Evolutionary conservation across 2,888 invertebrate genomes (phyloP), one percentile per base, ranked within the genome.

Genomic region (Cheilosia urbana): DNA sequence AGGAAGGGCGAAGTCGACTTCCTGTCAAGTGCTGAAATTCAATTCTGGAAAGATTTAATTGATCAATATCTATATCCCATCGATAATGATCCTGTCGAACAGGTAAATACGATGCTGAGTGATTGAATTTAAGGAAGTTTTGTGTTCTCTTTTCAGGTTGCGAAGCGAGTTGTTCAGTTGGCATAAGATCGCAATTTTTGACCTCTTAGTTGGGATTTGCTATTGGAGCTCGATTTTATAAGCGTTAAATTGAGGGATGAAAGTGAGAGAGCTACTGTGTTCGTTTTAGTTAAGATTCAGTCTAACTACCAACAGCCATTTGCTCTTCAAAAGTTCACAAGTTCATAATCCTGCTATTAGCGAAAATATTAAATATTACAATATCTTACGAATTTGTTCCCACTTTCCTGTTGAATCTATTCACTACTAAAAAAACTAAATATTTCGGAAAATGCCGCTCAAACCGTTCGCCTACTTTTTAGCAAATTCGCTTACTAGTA

Each of bases 1-100:
- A 95, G 96, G 89, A 96, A 97, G 91, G 98, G 98, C 60, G 97
- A 97, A 92, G 96, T 98, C 19, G 97, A 98, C 90, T 96, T 96
- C 90, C 93, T 99, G 75, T 95, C 95, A 17, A 96, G 96, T 87
- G 94, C 96, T 84, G 99, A 99, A 93, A 93, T 96, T 79, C 93
- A 94, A 71, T 99, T 99, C 93, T 99, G 99, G 99, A 96, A 95
- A 91, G 98, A 98, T 89, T 93, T 99, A 71, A 95, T 99, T 88
- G 97, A 96, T 82, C 97, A 98, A 93, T 98, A 99, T 93, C 94
- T 99, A 69, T 96, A 96, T 90, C 99, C 99, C 3, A 96, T 99
- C 89, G 97, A 97, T 90, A 96, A 97, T 89, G 97, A 99, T 92
- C 96, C 97, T 90, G 95, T 96, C 71, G 97, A 98, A 92, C 95